phyloP scores from a whole-genome alignment of 2,113 vertebrate species.

The Ahaetulla prasina region DNA sequence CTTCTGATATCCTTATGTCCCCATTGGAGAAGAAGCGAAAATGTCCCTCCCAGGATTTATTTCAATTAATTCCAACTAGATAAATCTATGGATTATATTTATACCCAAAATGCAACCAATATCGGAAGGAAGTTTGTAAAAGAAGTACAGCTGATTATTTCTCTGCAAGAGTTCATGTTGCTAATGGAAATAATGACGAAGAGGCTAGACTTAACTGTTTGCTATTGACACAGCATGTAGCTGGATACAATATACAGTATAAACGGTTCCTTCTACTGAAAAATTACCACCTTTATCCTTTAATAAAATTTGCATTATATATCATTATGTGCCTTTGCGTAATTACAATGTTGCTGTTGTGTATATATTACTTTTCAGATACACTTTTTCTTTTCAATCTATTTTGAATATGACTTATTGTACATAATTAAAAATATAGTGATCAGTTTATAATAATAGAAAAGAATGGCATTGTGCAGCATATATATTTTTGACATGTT shows the following conservation, averaged over 20 bases:
- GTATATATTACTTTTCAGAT: background rate
- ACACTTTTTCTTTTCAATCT: background rate
- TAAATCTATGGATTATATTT: background rate
- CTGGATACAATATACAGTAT: background rate
- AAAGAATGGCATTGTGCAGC: conserved; percentile 16
- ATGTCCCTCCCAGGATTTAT: too few relatives aligned
- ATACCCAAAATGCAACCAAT: background rate
- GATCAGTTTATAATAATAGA: conserved; percentile 13
- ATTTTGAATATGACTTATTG: conserved; percentile 15
- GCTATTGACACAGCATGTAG: background rate
- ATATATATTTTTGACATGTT: conserved; percentile 10
- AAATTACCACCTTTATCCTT: background rate
- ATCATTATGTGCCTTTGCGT: background rate
- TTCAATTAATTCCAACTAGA: background rate
- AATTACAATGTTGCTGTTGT: background rate
- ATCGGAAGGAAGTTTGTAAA: background rate
- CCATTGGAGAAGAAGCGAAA: background rate
- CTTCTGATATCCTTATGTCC: too few relatives aligned
- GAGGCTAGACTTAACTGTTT: background rate
- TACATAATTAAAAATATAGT: conserved; percentile 21
- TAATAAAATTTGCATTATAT: background rate
- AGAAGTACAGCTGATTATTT: background rate
- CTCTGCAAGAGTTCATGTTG: background rate
- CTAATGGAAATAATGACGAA: background rate
- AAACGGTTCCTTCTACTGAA: background rate